A percentile compares a stretch with the other conserved stretches of the same genome.
Evolutionary conservation across 2,797 vertebrate species (phyloP).

Genomic region (Bucorvus abyssinicus): DNA sequence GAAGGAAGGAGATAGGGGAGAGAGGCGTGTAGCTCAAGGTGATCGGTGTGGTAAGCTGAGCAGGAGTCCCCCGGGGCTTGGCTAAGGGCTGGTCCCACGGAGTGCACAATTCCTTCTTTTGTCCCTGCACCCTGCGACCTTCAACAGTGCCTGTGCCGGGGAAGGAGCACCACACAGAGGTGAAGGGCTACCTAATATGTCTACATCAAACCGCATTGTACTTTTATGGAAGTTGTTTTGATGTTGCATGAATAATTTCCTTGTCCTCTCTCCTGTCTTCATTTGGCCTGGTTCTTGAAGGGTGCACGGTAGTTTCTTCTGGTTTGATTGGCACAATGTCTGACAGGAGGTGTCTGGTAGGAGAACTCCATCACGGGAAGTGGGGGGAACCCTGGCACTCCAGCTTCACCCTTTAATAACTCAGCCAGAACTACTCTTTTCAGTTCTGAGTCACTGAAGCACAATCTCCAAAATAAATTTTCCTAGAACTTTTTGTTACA

Average conservation of each 20-base stretch:
- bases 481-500: slow-evolving; percentile 11
- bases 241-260: not conserved
- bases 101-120: not conserved
- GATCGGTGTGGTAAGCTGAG: not conserved
- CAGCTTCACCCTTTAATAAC: not conserved
- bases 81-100: not conserved
- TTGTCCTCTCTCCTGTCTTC: not conserved
- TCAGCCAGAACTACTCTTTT: not conserved
- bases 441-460: slow-evolving; percentile 12
- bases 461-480: not conserved
- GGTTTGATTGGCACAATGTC: not conserved
- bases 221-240: not conserved
- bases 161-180: not conserved
- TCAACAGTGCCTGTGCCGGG: too few relatives aligned
- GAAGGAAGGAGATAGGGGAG: not conserved
- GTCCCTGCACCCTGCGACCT: not conserved
- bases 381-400: not conserved
- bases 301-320: not conserved
- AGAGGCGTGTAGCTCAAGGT: not conserved
- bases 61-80: fast-evolving
- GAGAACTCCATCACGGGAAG: not conserved
- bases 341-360: not conserved
- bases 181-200: not conserved
- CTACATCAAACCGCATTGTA: not conserved
- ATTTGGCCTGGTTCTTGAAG: not conserved